A percentile compares a stretch with the other conserved stretches of the same genome.
phyloP scores from a whole-genome alignment of 35 echinoderm and acorn worm species.

The Amphiura filiformis region DNA sequence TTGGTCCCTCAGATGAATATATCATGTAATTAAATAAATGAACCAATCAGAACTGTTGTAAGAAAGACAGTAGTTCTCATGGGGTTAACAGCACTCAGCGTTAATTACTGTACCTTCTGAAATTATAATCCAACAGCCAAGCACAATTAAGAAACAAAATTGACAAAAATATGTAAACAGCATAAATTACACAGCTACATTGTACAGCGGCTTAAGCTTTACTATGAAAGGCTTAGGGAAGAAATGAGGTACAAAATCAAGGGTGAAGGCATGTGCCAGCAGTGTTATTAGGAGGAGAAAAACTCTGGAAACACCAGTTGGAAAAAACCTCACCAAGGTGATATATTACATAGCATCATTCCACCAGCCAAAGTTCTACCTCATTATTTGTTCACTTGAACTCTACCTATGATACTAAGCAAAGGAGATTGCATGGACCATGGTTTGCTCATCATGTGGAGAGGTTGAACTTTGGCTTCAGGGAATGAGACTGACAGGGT shows the following conservation, averaged over 20 bases:
- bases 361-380: background rate
- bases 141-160: background rate
- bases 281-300: background rate
- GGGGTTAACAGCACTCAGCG: no score
- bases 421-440: no score
- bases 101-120: slow-evolving; percentile 1
- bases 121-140: background rate
- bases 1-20: no score
- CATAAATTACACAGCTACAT: background rate
- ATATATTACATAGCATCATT: background rate
- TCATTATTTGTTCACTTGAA: background rate
- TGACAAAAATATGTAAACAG: background rate
- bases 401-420: background rate
- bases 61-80: no score
- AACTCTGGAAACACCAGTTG: background rate
- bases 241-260: background rate
- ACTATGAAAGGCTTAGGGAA: background rate
- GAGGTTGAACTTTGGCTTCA: background rate
- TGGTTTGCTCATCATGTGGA: no score
- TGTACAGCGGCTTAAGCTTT: background rate
- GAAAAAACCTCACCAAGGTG: background rate
- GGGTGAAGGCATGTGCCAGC: background rate
- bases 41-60: no score
- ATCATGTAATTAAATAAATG: no score
- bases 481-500: background rate